phyloP scores from a whole-genome alignment of 2,888 invertebrate species.

The Nemapogon koenigi region DNA sequence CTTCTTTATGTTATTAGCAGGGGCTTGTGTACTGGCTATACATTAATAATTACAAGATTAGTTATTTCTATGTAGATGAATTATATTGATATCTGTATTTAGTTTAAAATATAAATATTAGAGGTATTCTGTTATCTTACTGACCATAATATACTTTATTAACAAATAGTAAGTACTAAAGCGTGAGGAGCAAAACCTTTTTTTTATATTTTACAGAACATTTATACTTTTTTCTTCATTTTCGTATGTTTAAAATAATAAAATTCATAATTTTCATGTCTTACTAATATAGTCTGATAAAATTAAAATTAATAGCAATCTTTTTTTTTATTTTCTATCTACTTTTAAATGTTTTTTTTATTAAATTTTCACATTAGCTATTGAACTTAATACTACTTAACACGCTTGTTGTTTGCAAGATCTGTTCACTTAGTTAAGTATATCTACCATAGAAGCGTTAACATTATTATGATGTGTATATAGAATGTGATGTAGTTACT shows the following conservation, averaged over 20 bases:
- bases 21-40: too few species aligned
- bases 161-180: slow-evolving; percentile 6
- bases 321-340: slow-evolving; percentile 1
- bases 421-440: too few species aligned
- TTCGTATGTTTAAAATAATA: not conserved
- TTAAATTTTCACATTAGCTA: not conserved
- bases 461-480: slow-evolving; percentile 29
- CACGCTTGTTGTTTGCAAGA: too few species aligned
- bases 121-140: slow-evolving; percentile 6
- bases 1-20: too few species aligned
- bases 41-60: not conserved
- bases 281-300: not conserved
- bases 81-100: too few species aligned
- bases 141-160: slow-evolving; percentile 4
- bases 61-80: not conserved
- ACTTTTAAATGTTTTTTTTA: slow-evolving; percentile 3
- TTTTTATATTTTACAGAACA: slow-evolving; percentile 1
- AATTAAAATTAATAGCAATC: slow-evolving; percentile 2
- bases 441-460: slow-evolving; percentile 25
- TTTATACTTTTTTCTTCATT: not conserved
- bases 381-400: too few species aligned
- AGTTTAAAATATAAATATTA: not conserved
- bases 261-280: not conserved
- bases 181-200: slow-evolving; percentile 1
- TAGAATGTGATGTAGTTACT: slow-evolving; percentile 40